Conservation (phyloP, 1,140 invertebrate genomes). For the Cotesia typhae region DNA sequence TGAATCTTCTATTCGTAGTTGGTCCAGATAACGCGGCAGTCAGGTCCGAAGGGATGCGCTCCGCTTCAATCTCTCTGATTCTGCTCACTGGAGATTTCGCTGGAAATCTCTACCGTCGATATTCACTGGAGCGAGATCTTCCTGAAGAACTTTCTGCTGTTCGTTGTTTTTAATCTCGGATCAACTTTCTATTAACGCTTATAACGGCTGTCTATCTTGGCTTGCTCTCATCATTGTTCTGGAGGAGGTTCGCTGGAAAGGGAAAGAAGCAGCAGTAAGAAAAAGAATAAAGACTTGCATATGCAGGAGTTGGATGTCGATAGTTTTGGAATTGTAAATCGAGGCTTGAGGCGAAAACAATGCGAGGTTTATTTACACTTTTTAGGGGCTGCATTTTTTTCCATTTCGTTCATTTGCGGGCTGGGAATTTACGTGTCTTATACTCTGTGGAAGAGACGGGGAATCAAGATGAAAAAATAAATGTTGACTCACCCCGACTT, state of each 20-base stretch:
- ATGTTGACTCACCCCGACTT: slow-evolving; percentile 15
- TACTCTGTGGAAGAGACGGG: background rate
- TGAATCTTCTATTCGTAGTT: background rate
- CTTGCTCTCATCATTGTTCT: too few species aligned
- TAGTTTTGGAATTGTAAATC: slow-evolving; percentile 24
- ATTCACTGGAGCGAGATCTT: background rate
- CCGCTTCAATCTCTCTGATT: slow-evolving; percentile 10
- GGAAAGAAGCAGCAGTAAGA: background rate
- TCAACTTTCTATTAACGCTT: slow-evolving; percentile 1
- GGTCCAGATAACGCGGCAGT: slow-evolving; percentile 25
- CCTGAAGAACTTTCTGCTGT: background rate
- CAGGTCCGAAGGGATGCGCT: slow-evolving; percentile 11
- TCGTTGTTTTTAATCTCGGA: slow-evolving; percentile 4
- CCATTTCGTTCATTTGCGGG: background rate
- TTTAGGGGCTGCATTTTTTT: background rate
- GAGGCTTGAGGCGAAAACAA: slow-evolving; percentile 16
- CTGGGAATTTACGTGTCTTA: background rate
- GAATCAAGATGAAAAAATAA: slow-evolving; percentile 23
- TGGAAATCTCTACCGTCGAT: background rate
- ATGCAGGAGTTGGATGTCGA: slow-evolving; percentile 30
- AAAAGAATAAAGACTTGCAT: slow-evolving; percentile 20
- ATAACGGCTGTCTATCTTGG: background rate
- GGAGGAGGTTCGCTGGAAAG: background rate
- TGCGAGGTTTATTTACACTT: background rate
- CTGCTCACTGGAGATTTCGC: background rate